These are phyloP conservation scores for Sepiola atlantica DNA, from an alignment of 2,888 invertebrate genomes.

Conservation along the genomic window DNA sequence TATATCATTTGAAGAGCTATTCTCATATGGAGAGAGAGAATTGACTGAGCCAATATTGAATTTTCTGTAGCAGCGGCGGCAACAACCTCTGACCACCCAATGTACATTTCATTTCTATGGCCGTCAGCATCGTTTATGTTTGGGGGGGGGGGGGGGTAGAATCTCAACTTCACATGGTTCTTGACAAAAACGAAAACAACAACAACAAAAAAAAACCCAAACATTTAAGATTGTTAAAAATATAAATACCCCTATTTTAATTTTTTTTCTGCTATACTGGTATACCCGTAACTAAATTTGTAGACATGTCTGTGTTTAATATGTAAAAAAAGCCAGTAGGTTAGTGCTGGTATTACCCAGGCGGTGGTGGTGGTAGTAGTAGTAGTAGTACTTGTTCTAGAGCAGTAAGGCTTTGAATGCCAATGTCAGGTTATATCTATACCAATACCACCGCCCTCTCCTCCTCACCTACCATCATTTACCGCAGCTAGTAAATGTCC, in stretches of 20 bases:
- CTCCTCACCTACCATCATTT: not conserved
- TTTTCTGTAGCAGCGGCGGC: not conserved
- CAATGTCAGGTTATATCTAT: constrained; percentile 15
- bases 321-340: not conserved
- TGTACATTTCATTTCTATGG: not conserved
- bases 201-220: not conserved
- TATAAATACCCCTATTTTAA: not conserved
- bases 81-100: not conserved
- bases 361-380: not conserved
- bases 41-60: not conserved
- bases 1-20: not conserved
- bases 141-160: not conserved
- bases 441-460: not conserved
- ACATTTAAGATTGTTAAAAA: not conserved
- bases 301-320: not conserved
- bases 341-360: not conserved
- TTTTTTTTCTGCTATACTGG: not conserved
- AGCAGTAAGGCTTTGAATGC: constrained; percentile 12
- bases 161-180: not conserved
- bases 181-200: not conserved
- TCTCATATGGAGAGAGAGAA: no score
- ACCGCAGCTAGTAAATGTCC: not conserved
- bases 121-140: not conserved
- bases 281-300: not conserved
- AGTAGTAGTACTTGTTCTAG: not conserved